phyloP scores from a whole-genome alignment of 1,140 invertebrate species.

The Temnothorax curvispinosus region DNA sequence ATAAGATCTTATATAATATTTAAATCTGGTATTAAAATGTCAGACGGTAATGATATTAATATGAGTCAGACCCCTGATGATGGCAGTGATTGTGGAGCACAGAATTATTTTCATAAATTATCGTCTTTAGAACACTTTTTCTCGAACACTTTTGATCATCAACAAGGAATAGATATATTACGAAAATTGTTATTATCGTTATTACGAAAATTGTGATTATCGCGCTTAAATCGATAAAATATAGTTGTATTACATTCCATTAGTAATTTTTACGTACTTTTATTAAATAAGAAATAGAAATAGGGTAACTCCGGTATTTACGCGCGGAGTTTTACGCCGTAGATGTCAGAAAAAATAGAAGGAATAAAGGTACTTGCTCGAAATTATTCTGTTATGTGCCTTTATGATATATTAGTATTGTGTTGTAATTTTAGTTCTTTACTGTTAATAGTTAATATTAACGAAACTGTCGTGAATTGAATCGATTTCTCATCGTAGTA shows the following conservation, averaged over 20 bases:
- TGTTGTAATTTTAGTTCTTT: no score
- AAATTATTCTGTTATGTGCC: no score
- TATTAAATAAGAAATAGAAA: not conserved
- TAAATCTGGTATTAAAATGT: constrained; percentile 12
- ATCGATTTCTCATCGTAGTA: no score
- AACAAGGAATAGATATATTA: not conserved
- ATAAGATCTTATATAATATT: constrained; percentile 13
- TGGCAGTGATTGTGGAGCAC: not conserved
- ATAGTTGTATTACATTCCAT: no score
- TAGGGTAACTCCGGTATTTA: no score
- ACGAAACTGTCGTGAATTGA: no score
- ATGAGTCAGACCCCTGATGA: not conserved
- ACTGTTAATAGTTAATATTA: no score
- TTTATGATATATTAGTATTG: no score
- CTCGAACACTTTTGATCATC: not conserved
- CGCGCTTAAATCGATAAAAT: not conserved
- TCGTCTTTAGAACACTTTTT: not conserved
- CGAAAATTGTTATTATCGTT: not conserved
- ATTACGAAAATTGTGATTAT: not conserved
- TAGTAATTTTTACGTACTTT: not conserved
- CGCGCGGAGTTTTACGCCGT: no score
- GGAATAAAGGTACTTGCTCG: no score
- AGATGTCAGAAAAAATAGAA: no score
- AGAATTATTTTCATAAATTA: not conserved
- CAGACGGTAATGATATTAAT: not conserved